Evolutionary conservation across 1,140 invertebrate species (phyloP), one percentile per base, ranked within the genome.

Genomic region (Marisa cornuarietis): DNA sequence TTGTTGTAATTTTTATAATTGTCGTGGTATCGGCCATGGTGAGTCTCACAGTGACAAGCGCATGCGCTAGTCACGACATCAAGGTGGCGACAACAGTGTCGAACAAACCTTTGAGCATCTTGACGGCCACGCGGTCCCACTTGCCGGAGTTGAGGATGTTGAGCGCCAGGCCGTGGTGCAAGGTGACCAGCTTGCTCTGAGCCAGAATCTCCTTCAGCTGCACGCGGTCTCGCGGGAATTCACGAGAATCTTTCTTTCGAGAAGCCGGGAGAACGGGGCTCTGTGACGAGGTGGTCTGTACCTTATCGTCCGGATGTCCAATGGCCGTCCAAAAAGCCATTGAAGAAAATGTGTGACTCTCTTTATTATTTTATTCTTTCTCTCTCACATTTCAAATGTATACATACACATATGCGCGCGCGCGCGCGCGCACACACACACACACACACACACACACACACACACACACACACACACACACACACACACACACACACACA

Each of bases 61-160:
- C 31, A 42, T 42, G 31, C 31, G 31, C 31, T 42, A 42, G 31
- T 42, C 31, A 42, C 31, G 31, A 42, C 31, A 42, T 2, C 31
- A 42, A 42, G 31, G 6, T 42, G 3, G 31, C 51, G 52, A 22
- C 42, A 52, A 52, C 42, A 49, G 14, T 58, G 6, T 74, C 42
- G 4, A 3, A 71, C 71, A 13, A 71, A 72, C 77, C 78, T 73
- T 62, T 72, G 22, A 52, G 58, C 78, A 63, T 79, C 52, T 79
- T 79, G 5, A 79, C 78, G 10, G 78, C 78, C 24, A 79, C 78
- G 6, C 16, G 71, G 10, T 79, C 78, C 78, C 78, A 79, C 18
- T 62, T 79, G 16, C 78, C 78, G 61, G 51, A 31, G 22, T 31
- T 61, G 58, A 11, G 31, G 14, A 79, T 52, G 42, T 68, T 79